Evolutionary conservation across 2,113 vertebrate species (phyloP).

Genomic region (Oriolus oriolus): DNA sequence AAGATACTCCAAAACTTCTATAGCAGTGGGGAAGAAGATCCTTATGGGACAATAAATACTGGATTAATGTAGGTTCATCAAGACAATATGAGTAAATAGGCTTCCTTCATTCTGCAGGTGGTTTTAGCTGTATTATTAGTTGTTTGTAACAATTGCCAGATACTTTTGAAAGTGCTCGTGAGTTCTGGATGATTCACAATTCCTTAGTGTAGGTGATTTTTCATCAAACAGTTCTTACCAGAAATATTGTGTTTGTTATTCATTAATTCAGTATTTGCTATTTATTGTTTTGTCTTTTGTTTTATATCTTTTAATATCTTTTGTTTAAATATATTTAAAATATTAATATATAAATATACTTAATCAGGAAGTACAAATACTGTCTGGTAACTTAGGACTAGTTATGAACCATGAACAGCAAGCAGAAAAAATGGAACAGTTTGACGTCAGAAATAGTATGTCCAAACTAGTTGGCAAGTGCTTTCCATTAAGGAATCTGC

Average conservation of each 20-base stretch:
- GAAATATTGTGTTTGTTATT: background rate
- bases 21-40: background rate
- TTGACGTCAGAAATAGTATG: background rate
- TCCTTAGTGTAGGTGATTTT: background rate
- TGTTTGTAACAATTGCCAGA: background rate
- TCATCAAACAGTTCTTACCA: background rate
- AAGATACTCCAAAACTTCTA: background rate
- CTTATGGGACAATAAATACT: background rate
- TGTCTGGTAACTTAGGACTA: background rate
- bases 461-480: background rate
- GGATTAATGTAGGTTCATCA: background rate
- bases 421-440: background rate
- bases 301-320: background rate
- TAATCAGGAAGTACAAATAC: background rate
- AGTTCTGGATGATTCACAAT: background rate
- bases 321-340: background rate
- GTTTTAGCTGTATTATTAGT: background rate
- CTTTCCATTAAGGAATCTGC: background rate
- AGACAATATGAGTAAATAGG: background rate
- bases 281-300: background rate
- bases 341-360: background rate
- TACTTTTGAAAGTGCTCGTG: background rate
- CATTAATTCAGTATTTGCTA: background rate
- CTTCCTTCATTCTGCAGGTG: background rate
- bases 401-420: background rate